Percentiles rank a stretch among this genome's conserved stretches.
These are phyloP conservation scores for Brachyistius frenatus DNA, from an alignment of 2,113 vertebrate genomes.

Conservation along the genomic window DNA sequence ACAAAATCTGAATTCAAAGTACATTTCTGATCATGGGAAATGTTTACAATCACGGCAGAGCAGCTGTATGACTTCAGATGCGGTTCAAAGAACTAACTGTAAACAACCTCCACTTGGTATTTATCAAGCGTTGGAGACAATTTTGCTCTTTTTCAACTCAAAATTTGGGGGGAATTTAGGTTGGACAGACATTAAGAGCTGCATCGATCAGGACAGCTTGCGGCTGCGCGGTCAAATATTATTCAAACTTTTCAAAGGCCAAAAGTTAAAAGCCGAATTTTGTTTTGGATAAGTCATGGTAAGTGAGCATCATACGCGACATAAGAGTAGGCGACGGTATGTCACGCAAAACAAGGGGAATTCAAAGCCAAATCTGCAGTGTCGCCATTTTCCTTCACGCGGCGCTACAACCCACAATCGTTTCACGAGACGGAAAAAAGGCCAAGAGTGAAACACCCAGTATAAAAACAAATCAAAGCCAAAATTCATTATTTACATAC, in stretches of 20 bases:
- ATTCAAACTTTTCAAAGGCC: slow-evolving; percentile 44
- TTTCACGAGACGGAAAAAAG: slow-evolving; percentile 82
- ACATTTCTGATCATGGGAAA: slow-evolving; percentile 17
- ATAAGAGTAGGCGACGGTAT: not conserved
- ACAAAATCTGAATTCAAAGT: not conserved
- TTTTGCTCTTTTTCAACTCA: not conserved
- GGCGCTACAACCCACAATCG: slow-evolving; percentile 50
- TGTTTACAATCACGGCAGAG: slow-evolving; percentile 45
- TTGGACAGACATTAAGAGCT: slow-evolving; percentile 7
- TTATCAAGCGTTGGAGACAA: slow-evolving; percentile 15
- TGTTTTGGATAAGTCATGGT: not conserved
- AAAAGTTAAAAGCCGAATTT: slow-evolving; percentile 33
- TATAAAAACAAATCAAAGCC: slow-evolving; percentile 82
- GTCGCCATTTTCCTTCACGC: slow-evolving; percentile 53
- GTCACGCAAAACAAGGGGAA: slow-evolving; percentile 17
- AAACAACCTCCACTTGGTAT: slow-evolving; percentile 35
- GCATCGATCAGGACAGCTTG: slow-evolving; percentile 20
- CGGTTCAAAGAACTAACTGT: slow-evolving; percentile 27
- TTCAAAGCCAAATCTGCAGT: slow-evolving; percentile 48
- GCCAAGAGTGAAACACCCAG: slow-evolving; percentile 84
- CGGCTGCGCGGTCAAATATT: slow-evolving; percentile 16
- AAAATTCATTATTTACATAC: slow-evolving; percentile 87
- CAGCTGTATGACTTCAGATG: slow-evolving; percentile 28
- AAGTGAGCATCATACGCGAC: slow-evolving; percentile 32
- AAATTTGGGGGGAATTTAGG: not conserved